These are phyloP conservation scores for Callinectes sapidus DNA, from an alignment of 2,888 invertebrate genomes.

Conservation along the genomic window DNA sequence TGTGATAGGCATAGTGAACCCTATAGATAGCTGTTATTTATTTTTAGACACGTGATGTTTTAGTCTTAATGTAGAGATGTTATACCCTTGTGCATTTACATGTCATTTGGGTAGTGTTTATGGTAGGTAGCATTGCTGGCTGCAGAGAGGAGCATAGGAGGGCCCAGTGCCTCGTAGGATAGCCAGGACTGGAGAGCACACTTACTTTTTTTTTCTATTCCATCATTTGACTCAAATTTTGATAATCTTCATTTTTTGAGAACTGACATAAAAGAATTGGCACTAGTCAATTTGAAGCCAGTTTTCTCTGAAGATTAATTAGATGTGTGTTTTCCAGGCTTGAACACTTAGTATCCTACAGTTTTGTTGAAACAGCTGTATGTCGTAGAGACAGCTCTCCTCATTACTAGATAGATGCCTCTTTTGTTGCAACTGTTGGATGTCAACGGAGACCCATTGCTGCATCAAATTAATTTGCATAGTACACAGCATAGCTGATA, in stretches of 20 bases:
- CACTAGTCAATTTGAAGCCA: neutral
- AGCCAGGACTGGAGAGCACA: conserved; percentile 59
- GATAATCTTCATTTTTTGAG: neutral
- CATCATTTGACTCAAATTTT: neutral
- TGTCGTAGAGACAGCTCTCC: conserved; percentile 60
- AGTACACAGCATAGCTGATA: conserved; percentile 66
- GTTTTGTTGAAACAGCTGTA: conserved; percentile 65
- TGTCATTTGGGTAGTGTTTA: conserved; percentile 70
- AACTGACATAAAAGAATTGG: conserved; percentile 23
- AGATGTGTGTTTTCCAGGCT: conserved; percentile 56
- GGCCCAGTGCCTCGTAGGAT: conserved; percentile 64
- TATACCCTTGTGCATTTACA: conserved; percentile 70
- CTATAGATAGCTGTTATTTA: conserved; percentile 71
- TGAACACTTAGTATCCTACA: conserved; percentile 57
- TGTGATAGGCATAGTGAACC: conserved; percentile 71
- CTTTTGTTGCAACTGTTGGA: conserved; percentile 68
- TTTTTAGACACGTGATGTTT: conserved; percentile 70
- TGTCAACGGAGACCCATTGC: conserved; percentile 68
- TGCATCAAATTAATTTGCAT: conserved; percentile 64
- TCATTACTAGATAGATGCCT: conserved; percentile 63
- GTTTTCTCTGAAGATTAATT: neutral
- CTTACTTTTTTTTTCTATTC: neutral
- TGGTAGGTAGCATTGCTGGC: conserved; percentile 66
- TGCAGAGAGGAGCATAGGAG: conserved; percentile 65
- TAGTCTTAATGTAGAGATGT: conserved; percentile 68